Conservation (phyloP, 2,797 vertebrate genomes). For the Tympanoctomys barrerae region DNA sequence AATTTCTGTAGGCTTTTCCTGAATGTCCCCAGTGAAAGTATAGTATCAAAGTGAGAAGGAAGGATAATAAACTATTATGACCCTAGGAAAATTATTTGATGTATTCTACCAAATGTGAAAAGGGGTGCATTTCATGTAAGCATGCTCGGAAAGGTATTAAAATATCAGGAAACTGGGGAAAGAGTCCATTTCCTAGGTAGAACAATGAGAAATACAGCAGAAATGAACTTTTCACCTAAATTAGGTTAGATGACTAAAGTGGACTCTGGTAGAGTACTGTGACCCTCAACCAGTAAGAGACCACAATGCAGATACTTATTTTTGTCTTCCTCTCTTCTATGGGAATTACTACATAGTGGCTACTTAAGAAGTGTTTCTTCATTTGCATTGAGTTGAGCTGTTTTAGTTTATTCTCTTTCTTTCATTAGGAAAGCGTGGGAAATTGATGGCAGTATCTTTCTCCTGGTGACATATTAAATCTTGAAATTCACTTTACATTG, state of each 20-base stretch:
- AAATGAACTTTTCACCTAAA: not conserved
- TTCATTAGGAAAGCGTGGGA: not conserved
- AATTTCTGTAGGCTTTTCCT: constrained; percentile 22
- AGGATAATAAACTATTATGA: not conserved
- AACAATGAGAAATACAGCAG: not conserved
- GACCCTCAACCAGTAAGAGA: not conserved
- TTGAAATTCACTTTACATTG: not conserved
- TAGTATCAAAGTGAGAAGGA: not conserved
- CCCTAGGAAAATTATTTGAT: constrained; percentile 1
- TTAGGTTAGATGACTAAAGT: not conserved
- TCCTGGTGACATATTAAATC: not conserved
- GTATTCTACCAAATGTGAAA: not conserved
- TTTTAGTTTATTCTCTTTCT: not conserved
- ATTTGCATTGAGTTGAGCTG: not conserved
- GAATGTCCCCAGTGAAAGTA: not conserved
- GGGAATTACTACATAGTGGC: not conserved
- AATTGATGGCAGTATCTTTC: not conserved
- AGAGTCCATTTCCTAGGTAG: not conserved
- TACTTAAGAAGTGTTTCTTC: not conserved
- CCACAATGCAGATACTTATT: not conserved
- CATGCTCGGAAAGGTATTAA: constrained; percentile 42
- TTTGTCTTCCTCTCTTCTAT: not conserved
- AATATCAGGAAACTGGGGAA: not conserved
- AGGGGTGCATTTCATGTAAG: constrained; percentile 24
- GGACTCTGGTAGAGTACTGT: not conserved